Percentiles rank a stretch among this genome's conserved stretches.
Conservation (phyloP, 2,888 invertebrate species). For the Leptopilina drosophilae region DNA sequence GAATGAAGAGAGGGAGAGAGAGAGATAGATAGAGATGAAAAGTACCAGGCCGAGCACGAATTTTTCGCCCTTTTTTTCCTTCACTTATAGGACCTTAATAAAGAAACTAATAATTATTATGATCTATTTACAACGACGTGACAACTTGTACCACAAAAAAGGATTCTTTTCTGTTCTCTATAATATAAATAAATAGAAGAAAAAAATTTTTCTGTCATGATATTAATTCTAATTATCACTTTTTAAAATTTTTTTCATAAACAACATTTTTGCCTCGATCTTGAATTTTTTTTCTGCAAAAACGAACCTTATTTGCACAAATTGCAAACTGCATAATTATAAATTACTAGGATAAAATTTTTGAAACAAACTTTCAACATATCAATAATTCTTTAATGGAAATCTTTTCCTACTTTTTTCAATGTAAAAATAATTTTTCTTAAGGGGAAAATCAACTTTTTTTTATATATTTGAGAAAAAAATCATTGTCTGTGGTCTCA, state of each 20-base stretch:
- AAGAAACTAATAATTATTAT: constrained; percentile 38
- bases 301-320: not conserved
- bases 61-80: constrained; percentile 2
- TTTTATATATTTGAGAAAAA: not conserved
- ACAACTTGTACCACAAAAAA: constrained; percentile 32
- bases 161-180: constrained; percentile 9
- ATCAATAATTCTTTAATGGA: not conserved
- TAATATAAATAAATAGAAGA: constrained; percentile 29
- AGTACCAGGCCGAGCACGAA: constrained; percentile 35
- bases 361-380: constrained; percentile 8
- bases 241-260: not conserved
- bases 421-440: not conserved
- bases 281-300: not conserved
- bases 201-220: constrained; percentile 11
- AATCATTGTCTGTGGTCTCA: constrained; percentile 37
- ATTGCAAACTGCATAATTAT: too few relatives aligned
- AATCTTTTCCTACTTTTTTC: not conserved
- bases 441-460: not conserved
- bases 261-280: not conserved
- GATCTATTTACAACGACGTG: constrained; percentile 38
- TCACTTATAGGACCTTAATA: not conserved
- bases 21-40: not conserved
- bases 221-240: constrained; percentile 30
- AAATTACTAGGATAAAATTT: constrained; percentile 14
- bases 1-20: not conserved